Base-by-base conservation (phyloP, 2,113 vertebrate genomes). In the Gallinago paraguaiae region DNA sequence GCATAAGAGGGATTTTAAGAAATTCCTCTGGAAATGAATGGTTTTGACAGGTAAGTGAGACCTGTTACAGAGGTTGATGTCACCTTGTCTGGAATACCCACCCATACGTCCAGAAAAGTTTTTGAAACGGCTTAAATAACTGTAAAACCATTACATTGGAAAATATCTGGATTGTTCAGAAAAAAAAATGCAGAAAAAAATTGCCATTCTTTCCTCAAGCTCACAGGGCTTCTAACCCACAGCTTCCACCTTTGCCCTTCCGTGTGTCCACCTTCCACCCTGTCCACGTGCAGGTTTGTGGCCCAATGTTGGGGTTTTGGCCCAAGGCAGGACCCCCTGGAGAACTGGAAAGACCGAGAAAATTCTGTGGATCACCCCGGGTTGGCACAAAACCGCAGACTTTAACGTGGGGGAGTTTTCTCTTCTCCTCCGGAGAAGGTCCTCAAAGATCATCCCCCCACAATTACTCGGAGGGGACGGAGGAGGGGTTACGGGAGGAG, bases 341-440 rank as follows among this genome's bases (percentile, higher is more conserved):
- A 7, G 6, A 63, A 4, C 63, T 11, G 24, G 48, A 31, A 17
- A 8, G 48, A 5, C 41, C 8, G 17, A 75, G 17, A 10, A 6
- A 69, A 41, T 11, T 20, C 48, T 30, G 2, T 1, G 37, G n/a
- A 4, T 3, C 20, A 27, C 24, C 10, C 35, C 2, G 28, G 28
- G 41, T 33, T 60, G 24, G 24, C 24, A 5, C 60, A 30, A 9
- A 41, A 57, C 57, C 13, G 33, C 28, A 16, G 25, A 1, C 10
- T 30, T 39, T 1, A 14, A 2, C 0, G 3, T 8, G 33, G 23
- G n/a, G 37, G 68, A 15, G 14, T 33, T 48, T 23, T 8, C 45
- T 39, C 14, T 15, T 7, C 13, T 6, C 14, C 67, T n/a, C 1
- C 3, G 2, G 7, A 28, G 56, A 28, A 75, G 51, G 18, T 54